Evolutionary conservation across 2,113 vertebrate genomes (phyloP).

Genomic region (Formicarius rufipectus): DNA sequence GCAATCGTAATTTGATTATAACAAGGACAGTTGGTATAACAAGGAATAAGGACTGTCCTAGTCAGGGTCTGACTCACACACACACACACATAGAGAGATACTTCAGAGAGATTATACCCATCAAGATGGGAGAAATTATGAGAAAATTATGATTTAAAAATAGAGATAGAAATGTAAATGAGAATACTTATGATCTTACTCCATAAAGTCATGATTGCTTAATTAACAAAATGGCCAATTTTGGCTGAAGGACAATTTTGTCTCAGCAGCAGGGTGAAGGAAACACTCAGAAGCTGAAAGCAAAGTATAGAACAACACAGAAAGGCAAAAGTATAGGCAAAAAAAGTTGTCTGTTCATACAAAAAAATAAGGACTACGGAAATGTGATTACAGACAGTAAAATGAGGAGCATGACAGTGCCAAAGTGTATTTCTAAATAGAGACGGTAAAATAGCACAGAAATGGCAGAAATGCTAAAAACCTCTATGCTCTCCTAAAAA

Average conservation of each 20-base stretch:
- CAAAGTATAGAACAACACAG: accelerated
- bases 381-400: background rate
- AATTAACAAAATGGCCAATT: constrained; percentile 24
- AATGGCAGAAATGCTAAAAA: background rate
- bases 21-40: background rate
- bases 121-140: background rate
- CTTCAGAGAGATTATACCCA: background rate
- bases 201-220: background rate
- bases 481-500: background rate
- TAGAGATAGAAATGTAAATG: background rate
- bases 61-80: background rate
- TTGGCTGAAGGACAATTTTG: background rate
- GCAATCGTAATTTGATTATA: background rate
- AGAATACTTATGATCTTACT: background rate
- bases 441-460: background rate
- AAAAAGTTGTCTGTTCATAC: background rate
- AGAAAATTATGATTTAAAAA: background rate
- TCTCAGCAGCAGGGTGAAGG: background rate
- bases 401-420: background rate
- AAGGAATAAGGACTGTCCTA: background rate
- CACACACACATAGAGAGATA: accelerated
- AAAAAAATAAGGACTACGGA: background rate
- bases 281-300: background rate
- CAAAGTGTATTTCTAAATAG: background rate
- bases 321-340: background rate